These are phyloP conservation scores for Drosophila formosana DNA, from an alignment of 2,888 invertebrate species.

Conservation along the genomic window DNA sequence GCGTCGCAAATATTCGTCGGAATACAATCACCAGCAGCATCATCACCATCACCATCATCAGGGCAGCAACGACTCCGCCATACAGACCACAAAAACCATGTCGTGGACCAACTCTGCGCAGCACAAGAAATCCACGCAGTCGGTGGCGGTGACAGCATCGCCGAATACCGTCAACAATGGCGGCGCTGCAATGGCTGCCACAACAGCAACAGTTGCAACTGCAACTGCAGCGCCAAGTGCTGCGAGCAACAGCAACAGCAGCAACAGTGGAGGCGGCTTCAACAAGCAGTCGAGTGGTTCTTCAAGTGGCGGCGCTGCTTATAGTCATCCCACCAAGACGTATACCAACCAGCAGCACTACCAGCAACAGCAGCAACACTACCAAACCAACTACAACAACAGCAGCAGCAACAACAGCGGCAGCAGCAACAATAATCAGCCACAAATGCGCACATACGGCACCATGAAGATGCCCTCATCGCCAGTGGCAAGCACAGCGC, in stretches of 20 bases:
- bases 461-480: slow-evolving; percentile 84
- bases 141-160: slow-evolving; percentile 84
- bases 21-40: slow-evolving; percentile 65
- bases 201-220: slow-evolving; percentile 27
- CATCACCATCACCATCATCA: slow-evolving; percentile 57
- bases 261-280: slow-evolving; percentile 11
- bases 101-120: slow-evolving; percentile 85
- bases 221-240: slow-evolving; percentile 7
- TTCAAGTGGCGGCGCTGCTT: slow-evolving; percentile 11
- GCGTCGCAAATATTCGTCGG: slow-evolving; percentile 76
- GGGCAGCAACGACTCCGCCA: slow-evolving; percentile 69
- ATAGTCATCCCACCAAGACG: slow-evolving; percentile 73
- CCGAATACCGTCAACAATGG: slow-evolving; percentile 84
- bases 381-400: slow-evolving; percentile 44
- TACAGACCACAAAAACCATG: slow-evolving; percentile 83
- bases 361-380: slow-evolving; percentile 82
- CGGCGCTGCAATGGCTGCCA: slow-evolving; percentile 13
- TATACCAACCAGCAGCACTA: slow-evolving; percentile 79
- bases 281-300: slow-evolving; percentile 37
- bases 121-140: slow-evolving; percentile 85
- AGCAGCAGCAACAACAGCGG: slow-evolving; percentile 26
- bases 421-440: slow-evolving; percentile 75
- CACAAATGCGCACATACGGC: slow-evolving; percentile 82
- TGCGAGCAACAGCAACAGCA: slow-evolving; percentile 20
- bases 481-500: slow-evolving; percentile 85